phyloP scores from a whole-genome alignment of 2,888 invertebrate species.

The Eledona agricola region DNA sequence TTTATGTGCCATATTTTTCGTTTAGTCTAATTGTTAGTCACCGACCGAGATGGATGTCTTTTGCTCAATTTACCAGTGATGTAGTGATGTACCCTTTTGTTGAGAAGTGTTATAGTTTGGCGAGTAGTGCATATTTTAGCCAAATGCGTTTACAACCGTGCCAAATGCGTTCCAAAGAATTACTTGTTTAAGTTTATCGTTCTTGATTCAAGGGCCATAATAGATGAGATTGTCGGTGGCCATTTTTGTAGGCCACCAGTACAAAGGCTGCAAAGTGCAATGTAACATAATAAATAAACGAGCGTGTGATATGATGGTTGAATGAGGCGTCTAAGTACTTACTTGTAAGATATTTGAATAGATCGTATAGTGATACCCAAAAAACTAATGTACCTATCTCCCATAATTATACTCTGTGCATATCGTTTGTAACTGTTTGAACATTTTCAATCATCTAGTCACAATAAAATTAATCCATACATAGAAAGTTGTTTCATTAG shows the following conservation, averaged over 20 bases:
- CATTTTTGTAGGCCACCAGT: constrained; percentile 49
- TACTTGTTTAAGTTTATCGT: constrained; percentile 42
- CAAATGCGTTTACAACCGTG: constrained; percentile 40
- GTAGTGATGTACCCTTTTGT: constrained; percentile 40
- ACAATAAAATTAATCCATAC: constrained; percentile 66
- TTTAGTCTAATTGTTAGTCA: constrained; percentile 36
- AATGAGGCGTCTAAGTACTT: constrained; percentile 29
- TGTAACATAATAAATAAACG: constrained; percentile 54
- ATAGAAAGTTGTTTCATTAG: constrained; percentile 27
- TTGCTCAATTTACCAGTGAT: constrained; percentile 43
- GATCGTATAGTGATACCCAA: constrained; percentile 54
- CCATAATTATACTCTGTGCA: constrained; percentile 62
- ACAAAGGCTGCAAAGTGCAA: constrained; percentile 60
- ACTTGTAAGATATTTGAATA: constrained; percentile 53
- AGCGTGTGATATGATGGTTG: constrained; percentile 31
- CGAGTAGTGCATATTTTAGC: constrained; percentile 40
- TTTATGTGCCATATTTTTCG: constrained; percentile 39
- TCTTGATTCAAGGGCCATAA: constrained; percentile 33
- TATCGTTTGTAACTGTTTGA: constrained; percentile 70
- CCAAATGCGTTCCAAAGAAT: constrained; percentile 52
- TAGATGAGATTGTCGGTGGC: constrained; percentile 48
- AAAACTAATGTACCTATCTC: constrained; percentile 50
- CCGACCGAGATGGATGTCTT: constrained; percentile 41
- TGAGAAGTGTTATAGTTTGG: constrained; percentile 15
- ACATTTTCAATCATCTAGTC: constrained; percentile 74